Conservation (phyloP, 1,140 invertebrate genomes). For the Pteromalus puparum region DNA sequence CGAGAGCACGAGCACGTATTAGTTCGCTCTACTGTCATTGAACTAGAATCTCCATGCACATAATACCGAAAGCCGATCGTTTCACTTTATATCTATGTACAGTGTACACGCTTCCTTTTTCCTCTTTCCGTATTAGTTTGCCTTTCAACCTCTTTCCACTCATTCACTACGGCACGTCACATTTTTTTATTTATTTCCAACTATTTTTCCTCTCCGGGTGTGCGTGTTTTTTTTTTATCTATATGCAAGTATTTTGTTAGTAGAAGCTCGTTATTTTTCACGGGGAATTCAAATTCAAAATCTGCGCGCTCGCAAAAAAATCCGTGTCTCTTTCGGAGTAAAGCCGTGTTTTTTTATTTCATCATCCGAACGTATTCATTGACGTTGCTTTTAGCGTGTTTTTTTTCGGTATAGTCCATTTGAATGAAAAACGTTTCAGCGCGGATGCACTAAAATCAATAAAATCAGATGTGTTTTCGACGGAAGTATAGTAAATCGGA, state of each 20-base stretch:
- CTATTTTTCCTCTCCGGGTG: background rate
- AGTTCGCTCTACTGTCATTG: conserved; percentile 27
- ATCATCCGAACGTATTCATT: background rate
- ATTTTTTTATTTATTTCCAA: background rate
- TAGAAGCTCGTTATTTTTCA: conserved; percentile 50
- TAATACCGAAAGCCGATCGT: background rate
- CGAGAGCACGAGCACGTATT: conserved; percentile 5
- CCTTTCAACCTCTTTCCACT: background rate
- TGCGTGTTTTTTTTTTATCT: background rate
- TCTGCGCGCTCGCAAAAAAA: conserved; percentile 14
- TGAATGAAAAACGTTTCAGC: too few species aligned
- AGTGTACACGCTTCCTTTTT: background rate
- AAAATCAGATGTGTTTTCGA: background rate
- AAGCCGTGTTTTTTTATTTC: background rate
- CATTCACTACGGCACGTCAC: background rate
- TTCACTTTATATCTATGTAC: conserved; percentile 20
- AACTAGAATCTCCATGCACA: conserved; percentile 21
- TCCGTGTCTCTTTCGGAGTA: background rate
- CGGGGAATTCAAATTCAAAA: conserved; percentile 50
- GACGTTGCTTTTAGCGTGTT: background rate
- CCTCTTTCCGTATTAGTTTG: background rate
- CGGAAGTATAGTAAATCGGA: background rate
- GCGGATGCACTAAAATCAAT: background rate
- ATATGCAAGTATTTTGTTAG: conserved; percentile 37
- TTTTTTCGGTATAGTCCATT: too few species aligned